Conservation (phyloP, 2,888 invertebrate species). For the Dilophus febrilis region DNA sequence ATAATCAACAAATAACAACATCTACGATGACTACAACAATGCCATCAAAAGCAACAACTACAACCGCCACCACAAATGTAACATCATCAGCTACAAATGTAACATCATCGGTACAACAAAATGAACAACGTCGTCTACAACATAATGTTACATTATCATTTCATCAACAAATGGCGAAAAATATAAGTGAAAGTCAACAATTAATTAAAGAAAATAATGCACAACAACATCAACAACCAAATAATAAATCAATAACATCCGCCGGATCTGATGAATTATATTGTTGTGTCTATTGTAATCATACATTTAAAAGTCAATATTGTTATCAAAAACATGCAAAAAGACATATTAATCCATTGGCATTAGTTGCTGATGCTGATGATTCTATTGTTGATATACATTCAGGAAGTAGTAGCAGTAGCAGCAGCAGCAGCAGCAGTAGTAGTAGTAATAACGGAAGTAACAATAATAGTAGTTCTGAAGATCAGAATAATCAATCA, state of each 20-base stretch:
- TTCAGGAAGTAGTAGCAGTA: slow-evolving; percentile 3
- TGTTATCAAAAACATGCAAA: slow-evolving; percentile 69
- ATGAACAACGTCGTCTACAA: slow-evolving; percentile 21
- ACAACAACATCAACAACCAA: slow-evolving; percentile 14
- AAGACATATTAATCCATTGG: slow-evolving; percentile 46
- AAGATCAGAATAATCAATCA: slow-evolving; percentile 2
- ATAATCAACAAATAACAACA: not conserved
- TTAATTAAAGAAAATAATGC: slow-evolving; percentile 8
- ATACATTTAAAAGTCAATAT: slow-evolving; percentile 68
- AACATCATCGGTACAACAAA: slow-evolving; percentile 27
- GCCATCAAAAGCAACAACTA: slow-evolving; percentile 16
- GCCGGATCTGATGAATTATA: slow-evolving; percentile 31
- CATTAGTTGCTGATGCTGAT: slow-evolving; percentile 20
- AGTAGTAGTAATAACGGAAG: slow-evolving; percentile 14
- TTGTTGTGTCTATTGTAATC: slow-evolving; percentile 58
- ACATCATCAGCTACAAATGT: slow-evolving; percentile 25
- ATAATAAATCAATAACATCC: slow-evolving; percentile 11
- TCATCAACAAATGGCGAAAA: slow-evolving; percentile 30
- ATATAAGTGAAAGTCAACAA: slow-evolving; percentile 20
- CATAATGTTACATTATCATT: slow-evolving; percentile 28
- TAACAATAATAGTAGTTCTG: slow-evolving; percentile 9
- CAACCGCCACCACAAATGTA: slow-evolving; percentile 16
- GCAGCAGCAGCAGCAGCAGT: slow-evolving; percentile 7
- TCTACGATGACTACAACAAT: not conserved
- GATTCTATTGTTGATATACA: not conserved